Evolutionary conservation across 2,113 vertebrate genomes (phyloP).

Genomic region (Hipposideros armiger): DNA sequence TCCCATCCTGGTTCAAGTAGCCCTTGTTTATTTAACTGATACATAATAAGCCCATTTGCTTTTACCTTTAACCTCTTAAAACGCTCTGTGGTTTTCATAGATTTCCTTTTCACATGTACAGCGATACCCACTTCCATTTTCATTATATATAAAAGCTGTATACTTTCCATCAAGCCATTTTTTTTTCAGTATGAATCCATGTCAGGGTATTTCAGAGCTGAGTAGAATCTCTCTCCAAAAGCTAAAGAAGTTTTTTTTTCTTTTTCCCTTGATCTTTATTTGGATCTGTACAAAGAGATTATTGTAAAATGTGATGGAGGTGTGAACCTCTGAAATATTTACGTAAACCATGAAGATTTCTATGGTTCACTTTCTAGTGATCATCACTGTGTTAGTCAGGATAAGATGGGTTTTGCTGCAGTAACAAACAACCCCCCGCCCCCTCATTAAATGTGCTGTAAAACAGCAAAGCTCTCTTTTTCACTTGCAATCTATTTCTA

Average conservation of each 20-base stretch:
- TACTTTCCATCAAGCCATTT: not conserved
- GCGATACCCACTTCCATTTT: slow-evolving; percentile 62
- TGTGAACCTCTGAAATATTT: not conserved
- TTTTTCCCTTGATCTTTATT: not conserved
- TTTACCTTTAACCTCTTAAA: slow-evolving; percentile 74
- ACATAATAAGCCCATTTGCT: slow-evolving; percentile 69
- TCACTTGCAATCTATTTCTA: not conserved
- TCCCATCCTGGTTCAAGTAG: slow-evolving; percentile 34
- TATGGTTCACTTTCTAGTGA: not conserved
- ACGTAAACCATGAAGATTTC: not conserved
- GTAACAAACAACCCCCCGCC: not conserved
- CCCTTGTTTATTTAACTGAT: slow-evolving; percentile 74
- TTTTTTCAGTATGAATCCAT: not conserved
- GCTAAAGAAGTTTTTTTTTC: not conserved
- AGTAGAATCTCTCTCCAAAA: not conserved
- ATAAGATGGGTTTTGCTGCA: not conserved
- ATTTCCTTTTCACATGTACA: slow-evolving; percentile 71
- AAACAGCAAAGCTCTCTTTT: not conserved
- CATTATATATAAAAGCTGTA: slow-evolving; percentile 26
- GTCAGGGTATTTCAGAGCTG: not conserved
- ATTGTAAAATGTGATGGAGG: not conserved
- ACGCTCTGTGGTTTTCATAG: slow-evolving; percentile 66
- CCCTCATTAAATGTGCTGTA: not conserved
- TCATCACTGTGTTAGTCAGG: not conserved
- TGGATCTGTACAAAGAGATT: not conserved